Evolutionary conservation across 1,140 invertebrate species (phyloP), one percentile per base, ranked within the genome.

Genomic region (Teleogryllus occipitalis): DNA sequence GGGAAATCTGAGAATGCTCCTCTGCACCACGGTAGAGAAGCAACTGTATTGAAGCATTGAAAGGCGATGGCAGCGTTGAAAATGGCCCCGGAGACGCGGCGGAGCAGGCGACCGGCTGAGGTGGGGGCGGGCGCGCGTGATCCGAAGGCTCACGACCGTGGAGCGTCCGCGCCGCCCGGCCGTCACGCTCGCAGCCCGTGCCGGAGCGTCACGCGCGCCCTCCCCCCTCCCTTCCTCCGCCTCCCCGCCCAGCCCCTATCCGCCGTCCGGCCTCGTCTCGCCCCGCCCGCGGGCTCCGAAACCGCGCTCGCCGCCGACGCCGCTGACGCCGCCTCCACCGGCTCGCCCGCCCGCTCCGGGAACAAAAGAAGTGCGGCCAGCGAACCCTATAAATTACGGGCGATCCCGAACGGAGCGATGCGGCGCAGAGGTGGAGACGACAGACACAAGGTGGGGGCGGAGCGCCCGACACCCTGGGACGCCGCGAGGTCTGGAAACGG

Each of bases 321-420:
- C 27, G 27, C 27, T 5, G 1, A 1, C 27, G 5, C 27, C 27
- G 27, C 1, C 27, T 39, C n/a, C 8, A 54, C 15, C 15, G 49
- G 49, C 15, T 15, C 8, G 49, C 8, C 8, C 54, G 54, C 18
- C 54, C 54, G 10, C 10, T 65, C 54, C 54, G 18, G 10, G 10
- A 65, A 65, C 54, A 65, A 65, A 65, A 65, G 54, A 65, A 65
- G 54, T 65, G 18, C 54, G 54, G 54, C 54, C 54, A 65, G 54
- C 54, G 54, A 65, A 65, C 54, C 54, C 54, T 65, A 65, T 65
- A 65, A 65, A 65, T 65, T 65, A 65, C 54, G 54, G 54, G 54
- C 18, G 10, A 18, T 14, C 18, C 18, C 54, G 54, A 65, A 65
- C 54, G 54, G 54, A 65, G 54, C 54, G 54, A 14, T 65, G 54